These are phyloP conservation scores for Novumbra hubbsi DNA, from an alignment of 2,797 vertebrate genomes.

Conservation along the genomic window DNA sequence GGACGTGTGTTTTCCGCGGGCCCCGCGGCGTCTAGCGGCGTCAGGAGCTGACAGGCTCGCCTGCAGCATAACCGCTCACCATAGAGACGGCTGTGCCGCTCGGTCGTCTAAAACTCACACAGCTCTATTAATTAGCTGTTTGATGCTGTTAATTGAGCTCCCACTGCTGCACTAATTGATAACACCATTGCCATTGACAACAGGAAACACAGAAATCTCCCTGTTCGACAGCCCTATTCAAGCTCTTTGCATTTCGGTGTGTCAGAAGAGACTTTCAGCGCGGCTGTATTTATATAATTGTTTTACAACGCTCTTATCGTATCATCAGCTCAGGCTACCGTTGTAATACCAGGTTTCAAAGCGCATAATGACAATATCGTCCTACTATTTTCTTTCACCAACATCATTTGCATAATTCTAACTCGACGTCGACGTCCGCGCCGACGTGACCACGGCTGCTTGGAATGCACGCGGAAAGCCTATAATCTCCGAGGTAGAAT, in stretches of 20 bases:
- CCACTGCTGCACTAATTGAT: conserved; percentile 85
- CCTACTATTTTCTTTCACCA: conserved; percentile 57
- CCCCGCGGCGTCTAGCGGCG: not conserved
- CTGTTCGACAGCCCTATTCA: conserved; percentile 4
- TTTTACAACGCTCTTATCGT: not conserved
- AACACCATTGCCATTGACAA: conserved; percentile 77
- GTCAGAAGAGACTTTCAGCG: conserved; percentile 1
- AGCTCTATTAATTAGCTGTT: conserved; percentile 84
- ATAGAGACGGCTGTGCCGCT: conserved; percentile 50
- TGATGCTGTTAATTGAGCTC: conserved; percentile 86
- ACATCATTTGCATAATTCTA: conserved; percentile 66
- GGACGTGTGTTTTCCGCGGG: not conserved
- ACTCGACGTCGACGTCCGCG: conserved; percentile 37
- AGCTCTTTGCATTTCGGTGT: not conserved
- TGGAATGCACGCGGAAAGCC: conserved; percentile 75
- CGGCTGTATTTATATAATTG: not conserved
- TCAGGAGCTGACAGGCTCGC: conserved; percentile 12
- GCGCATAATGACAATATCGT: conserved; percentile 72
- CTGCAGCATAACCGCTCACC: conserved; percentile 46
- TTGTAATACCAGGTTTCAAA: conserved; percentile 69
- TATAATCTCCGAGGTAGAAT: conserved; percentile 53
- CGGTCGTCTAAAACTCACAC: conserved; percentile 70
- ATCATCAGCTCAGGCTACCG: conserved; percentile 1
- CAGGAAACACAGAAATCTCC: conserved; percentile 64
- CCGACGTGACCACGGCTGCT: conserved; percentile 67